Evolutionary conservation across 2,888 invertebrate species (phyloP).

Genomic region (Drosophila silvestris): DNA sequence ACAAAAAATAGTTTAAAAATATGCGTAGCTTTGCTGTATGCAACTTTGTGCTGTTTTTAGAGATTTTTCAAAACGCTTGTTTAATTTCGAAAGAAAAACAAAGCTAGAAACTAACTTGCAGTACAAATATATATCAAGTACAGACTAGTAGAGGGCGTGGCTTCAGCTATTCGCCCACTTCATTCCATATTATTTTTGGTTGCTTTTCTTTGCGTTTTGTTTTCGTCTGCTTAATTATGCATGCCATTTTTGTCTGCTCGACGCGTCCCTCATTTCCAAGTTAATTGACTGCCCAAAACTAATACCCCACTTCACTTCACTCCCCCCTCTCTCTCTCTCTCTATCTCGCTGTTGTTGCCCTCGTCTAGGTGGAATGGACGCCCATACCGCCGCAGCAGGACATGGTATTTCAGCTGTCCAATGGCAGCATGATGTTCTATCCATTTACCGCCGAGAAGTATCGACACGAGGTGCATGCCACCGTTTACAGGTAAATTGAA

Average conservation of each 20-base stretch:
- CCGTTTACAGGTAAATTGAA: slow-evolving; percentile 89
- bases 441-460: slow-evolving; percentile 93
- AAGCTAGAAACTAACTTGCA: background rate
- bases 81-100: slow-evolving; percentile 2
- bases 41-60: background rate
- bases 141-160: slow-evolving; percentile 3
- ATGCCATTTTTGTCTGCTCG: slow-evolving; percentile 48
- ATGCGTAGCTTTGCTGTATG: background rate
- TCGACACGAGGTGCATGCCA: slow-evolving; percentile 93
- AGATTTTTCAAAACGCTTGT: background rate
- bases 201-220: slow-evolving; percentile 31
- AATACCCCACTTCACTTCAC: background rate
- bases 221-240: slow-evolving; percentile 76
- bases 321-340: background rate
- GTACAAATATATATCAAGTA: background rate
- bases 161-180: background rate
- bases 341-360: background rate
- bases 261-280: slow-evolving; percentile 62
- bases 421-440: slow-evolving; percentile 94
- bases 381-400: slow-evolving; percentile 89
- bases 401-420: slow-evolving; percentile 90
- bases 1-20: background rate
- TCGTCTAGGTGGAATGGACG: slow-evolving; percentile 90
- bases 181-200: slow-evolving; percentile 7
- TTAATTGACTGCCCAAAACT: slow-evolving; percentile 71